Conservation (phyloP, 1,140 invertebrate species). For the Hydropsyche tenuis region DNA sequence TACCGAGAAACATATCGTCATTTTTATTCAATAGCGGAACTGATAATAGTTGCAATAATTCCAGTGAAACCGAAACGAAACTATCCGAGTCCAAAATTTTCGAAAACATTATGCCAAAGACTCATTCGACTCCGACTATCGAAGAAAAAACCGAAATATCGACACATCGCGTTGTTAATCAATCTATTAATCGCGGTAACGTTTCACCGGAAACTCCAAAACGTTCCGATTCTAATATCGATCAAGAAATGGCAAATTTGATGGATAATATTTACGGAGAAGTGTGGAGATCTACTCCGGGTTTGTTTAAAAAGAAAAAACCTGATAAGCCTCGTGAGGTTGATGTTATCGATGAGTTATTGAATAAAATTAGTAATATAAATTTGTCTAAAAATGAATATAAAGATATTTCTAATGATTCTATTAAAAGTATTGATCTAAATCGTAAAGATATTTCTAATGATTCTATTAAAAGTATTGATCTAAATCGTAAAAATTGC, state of each 20-base stretch:
- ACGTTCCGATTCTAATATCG: not conserved
- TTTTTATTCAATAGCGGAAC: constrained; percentile 4
- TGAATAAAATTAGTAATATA: constrained; percentile 35
- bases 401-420: not conserved
- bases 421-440: not conserved
- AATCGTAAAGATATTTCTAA: not conserved
- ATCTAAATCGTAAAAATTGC: not conserved
- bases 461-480: not conserved
- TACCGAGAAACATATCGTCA: constrained; percentile 2
- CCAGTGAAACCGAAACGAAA: not conserved
- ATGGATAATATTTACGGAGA: constrained; percentile 45
- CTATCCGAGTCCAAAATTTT: constrained; percentile 7
- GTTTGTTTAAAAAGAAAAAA: constrained; percentile 44
- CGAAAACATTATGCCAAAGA: not conserved
- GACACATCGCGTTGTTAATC: not conserved
- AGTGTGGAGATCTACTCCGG: constrained; percentile 46
- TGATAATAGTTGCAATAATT: not conserved
- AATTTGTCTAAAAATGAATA: not conserved
- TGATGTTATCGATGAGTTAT: constrained; percentile 26
- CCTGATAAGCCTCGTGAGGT: not conserved
- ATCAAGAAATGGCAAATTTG: constrained; percentile 38
- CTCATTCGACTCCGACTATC: not conserved
- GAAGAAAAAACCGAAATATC: not conserved
- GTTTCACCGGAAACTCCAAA: not conserved
- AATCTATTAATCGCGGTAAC: constrained; percentile 2